A percentile compares a stretch with the other conserved stretches of the same genome.
These are phyloP conservation scores for Drosophila melanosoma DNA, from an alignment of 2,888 invertebrate species.

Conservation along the genomic window DNA sequence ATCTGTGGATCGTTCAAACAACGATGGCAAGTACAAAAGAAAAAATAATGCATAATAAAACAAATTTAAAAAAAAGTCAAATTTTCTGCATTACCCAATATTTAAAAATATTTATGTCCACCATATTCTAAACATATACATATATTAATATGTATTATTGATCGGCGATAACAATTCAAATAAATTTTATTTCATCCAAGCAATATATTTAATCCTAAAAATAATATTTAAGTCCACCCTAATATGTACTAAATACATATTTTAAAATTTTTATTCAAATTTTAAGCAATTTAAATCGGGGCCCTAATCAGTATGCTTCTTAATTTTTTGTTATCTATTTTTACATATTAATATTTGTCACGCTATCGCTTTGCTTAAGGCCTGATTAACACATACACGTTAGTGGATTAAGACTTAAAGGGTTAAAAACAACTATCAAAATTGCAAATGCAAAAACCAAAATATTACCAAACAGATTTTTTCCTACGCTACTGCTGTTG, in stretches of 20 bases:
- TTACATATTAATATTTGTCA: not conserved
- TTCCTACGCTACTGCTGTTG: not conserved
- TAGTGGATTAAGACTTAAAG: not conserved
- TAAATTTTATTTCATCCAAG: not conserved
- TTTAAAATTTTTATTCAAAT: not conserved
- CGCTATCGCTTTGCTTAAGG: not conserved
- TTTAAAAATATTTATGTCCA: not conserved
- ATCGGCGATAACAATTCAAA: not conserved
- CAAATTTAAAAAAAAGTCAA: not conserved
- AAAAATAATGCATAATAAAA: not conserved
- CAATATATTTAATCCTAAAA: not conserved
- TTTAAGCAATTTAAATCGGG: not conserved
- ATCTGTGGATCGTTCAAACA: not conserved
- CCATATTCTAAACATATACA: not conserved
- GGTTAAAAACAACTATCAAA: not conserved
- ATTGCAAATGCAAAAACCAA: not conserved
- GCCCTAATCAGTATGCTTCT: not conserved
- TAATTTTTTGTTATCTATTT: not conserved
- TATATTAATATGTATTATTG: not conserved
- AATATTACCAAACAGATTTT: not conserved
- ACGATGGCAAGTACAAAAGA: slow-evolving; percentile 29
- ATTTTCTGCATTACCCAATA: not conserved
- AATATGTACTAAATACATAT: too few relatives aligned
- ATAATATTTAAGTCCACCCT: too few relatives aligned
- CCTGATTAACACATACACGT: not conserved